phyloP scores from a whole-genome alignment of 2,113 vertebrate species.

The Myotis davidii region DNA sequence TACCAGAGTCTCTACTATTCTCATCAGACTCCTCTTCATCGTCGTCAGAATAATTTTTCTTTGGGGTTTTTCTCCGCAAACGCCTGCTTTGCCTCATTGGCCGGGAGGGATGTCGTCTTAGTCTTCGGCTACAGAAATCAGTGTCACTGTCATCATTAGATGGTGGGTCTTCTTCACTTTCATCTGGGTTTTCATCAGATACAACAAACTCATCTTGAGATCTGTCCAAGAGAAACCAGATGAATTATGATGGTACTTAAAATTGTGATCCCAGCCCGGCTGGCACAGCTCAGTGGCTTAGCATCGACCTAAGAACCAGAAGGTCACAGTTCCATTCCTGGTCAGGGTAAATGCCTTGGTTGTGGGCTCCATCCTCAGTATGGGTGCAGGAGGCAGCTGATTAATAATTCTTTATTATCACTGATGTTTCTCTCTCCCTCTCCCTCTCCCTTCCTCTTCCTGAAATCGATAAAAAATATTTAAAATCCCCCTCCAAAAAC shows the following conservation, averaged over 20 bases:
- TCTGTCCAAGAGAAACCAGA: conserved; percentile 79
- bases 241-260: neutral
- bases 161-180: conserved; percentile 88
- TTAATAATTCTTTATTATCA: too few relatives aligned
- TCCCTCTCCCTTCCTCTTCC: too few relatives aligned
- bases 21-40: conserved; percentile 92
- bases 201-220: conserved; percentile 94
- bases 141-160: conserved; percentile 91
- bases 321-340: too few relatives aligned
- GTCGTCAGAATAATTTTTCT: conserved; percentile 94
- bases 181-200: conserved; percentile 91
- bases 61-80: conserved; percentile 87
- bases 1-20: conserved; percentile 88
- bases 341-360: too few relatives aligned
- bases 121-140: conserved; percentile 85
- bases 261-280: neutral
- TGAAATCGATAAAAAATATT: too few relatives aligned
- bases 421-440: too few relatives aligned
- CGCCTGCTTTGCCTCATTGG: conserved; percentile 88
- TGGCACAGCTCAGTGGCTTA: too few relatives aligned
- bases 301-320: too few relatives aligned
- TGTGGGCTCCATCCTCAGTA: too few relatives aligned
- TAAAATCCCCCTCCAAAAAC: too few relatives aligned
- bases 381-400: too few relatives aligned
- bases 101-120: conserved; percentile 81